Evolutionary conservation across 2,888 invertebrate genomes (phyloP), one percentile per base, ranked within the genome.

Genomic region (Leptinotarsa juncta): DNA sequence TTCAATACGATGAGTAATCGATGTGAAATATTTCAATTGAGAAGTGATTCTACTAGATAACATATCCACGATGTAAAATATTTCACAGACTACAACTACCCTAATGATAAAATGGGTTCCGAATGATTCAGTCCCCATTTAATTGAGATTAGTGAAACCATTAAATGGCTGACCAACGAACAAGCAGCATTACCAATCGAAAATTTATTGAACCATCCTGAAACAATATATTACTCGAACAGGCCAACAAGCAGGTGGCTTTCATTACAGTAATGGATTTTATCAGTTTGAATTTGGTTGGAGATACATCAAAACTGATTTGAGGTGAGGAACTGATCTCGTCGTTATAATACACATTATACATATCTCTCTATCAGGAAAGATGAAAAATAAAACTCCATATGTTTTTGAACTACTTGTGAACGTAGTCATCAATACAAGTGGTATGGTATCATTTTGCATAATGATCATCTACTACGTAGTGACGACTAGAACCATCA

Each of bases 121-220:
- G 42, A 16, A 42, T 32, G 15, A 62, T 62, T 26, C 42, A 42
- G 20, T 57, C 42, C 62, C 62, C 32, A 32, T 62, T 62, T 42
- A 62, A 32, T 62, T 62, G 62, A 32, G 62, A 62, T 62, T 62
- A 62, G 62, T 42, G 62, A 62, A 62, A 62, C 62, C 62, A 62
- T 62, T 62, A 62, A 62, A 62, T 42, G 62, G 42, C n/a, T 62
- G 62, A 62, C 62, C 62, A 62, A 62, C 62, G 62, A 62, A 62
- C 62, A 62, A 26, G 62, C 7, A 42, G 62, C 62, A 62, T 62
- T 62, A 62, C 62, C 62, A 32, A 62, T 62, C 32, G 62, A n/a
- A 32, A 62, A 62, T 62, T 62, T 62, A 62, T 62, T 42, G 62
- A 32, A n/a, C 18, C 32, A 62, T n/a, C 26, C 62, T 32, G 62